Base-by-base conservation (phyloP, 2,888 invertebrate genomes). In the Dryocosmus kuriphilus region DNA sequence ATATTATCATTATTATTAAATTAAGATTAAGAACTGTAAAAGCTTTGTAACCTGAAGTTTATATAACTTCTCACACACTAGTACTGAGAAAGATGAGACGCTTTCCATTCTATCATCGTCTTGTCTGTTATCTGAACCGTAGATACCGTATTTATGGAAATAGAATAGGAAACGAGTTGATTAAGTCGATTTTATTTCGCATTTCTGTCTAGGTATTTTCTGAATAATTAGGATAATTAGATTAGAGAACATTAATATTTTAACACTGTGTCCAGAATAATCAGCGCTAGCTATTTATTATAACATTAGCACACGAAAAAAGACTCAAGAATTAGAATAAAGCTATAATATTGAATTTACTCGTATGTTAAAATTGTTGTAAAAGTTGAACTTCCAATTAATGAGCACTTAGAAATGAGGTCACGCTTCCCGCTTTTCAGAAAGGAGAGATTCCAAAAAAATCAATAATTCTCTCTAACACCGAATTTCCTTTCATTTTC, bases 371-470 rank as follows among this genome's bases (percentile, higher is more conserved):
- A 63, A n/a, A 30, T 35, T 63, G 19, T 27, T 16, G 22, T 24
- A 5, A 67, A 67, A 46, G 27, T 62, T 30, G 32, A 19, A n/a
- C 22, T 55, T n/a, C 9, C 9, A 22, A 22, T 32, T 32, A 62
- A 9, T 32, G 8, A 61, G 32, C 7, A 19, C 14, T 2, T 8
- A 32, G 8, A 62, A 63, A 63, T 19, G 71, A 71, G 71, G 71
- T 46, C 71, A 71, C 30, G 32, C 30, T 71, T 71, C 51, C 46
- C 30, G 71, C 51, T 71, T 71, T 71, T 71, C 71, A 71, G 46
- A 71, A 46, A 71, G 51, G 46, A 71, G 27, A 32, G 51, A 71
- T 71, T 30, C 41, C 1, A 30, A 46, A n/a, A 71, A 71, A 22
- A 16, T 22, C 19, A 46, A 46, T 30, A 11, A 19, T 27, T 24